Percentiles rank a stretch among this genome's conserved stretches.
phyloP scores from a whole-genome alignment of 2,113 vertebrate genomes.

The Cochlearius cochlearius region DNA sequence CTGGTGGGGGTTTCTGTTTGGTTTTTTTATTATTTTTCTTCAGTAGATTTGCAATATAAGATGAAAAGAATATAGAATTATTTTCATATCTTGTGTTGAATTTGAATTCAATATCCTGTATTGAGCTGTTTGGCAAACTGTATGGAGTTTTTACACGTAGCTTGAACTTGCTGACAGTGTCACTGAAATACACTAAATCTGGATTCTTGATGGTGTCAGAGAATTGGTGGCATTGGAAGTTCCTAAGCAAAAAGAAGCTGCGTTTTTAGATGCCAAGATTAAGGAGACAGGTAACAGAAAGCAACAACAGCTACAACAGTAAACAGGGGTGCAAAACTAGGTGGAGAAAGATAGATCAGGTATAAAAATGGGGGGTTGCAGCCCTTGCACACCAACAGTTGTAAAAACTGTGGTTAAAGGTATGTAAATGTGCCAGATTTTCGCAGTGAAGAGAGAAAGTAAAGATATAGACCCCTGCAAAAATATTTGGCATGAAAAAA shows the following conservation, averaged over 20 bases:
- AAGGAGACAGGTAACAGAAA: background rate
- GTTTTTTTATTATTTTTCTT: background rate
- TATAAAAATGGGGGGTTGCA: background rate
- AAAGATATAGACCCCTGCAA: background rate
- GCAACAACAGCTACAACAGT: background rate
- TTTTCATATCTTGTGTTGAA: background rate
- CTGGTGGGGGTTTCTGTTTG: background rate
- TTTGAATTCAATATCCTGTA: background rate
- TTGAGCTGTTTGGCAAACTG: background rate
- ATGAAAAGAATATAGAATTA: background rate
- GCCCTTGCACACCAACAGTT: background rate
- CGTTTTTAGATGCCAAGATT: background rate
- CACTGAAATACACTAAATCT: background rate
- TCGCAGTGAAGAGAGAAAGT: background rate
- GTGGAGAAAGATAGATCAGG: background rate
- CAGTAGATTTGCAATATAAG: background rate
- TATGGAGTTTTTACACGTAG: background rate
- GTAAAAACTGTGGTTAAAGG: background rate
- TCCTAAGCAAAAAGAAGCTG: background rate
- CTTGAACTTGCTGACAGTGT: background rate
- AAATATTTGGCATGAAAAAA: background rate
- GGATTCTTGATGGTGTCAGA: background rate
- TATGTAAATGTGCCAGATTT: background rate
- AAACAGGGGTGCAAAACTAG: background rate
- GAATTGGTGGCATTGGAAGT: background rate